phyloP scores from a whole-genome alignment of 2,113 vertebrate genomes.

The Dicaeum eximium region DNA sequence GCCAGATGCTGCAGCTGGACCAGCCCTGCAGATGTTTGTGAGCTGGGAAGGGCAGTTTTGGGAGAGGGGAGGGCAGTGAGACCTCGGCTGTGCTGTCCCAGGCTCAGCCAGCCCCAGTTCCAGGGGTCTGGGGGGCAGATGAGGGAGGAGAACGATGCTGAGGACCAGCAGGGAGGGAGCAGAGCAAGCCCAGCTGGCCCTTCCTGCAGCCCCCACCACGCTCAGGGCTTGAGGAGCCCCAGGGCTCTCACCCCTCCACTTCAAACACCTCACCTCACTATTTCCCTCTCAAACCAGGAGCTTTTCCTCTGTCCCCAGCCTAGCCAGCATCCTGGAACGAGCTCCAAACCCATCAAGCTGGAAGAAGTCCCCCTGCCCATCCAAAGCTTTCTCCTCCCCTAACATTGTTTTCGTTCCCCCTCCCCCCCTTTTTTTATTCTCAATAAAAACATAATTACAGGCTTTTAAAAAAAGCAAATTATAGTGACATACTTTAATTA shows the following conservation, averaged over 20 bases:
- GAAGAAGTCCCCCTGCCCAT: slow-evolving; percentile 25
- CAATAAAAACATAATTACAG: slow-evolving; percentile 79
- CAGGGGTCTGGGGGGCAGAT: too few species aligned
- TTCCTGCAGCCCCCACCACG: fast-evolving
- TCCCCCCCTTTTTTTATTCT: slow-evolving; percentile 1
- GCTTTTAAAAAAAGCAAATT: slow-evolving; percentile 78
- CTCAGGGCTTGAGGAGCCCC: background rate
- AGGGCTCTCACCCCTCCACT: background rate
- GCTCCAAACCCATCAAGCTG: background rate
- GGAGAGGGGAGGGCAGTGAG: background rate
- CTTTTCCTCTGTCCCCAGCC: background rate
- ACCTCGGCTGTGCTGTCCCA: background rate
- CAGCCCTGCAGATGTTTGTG: background rate
- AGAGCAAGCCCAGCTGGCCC: background rate
- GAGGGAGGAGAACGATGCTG: fast-evolving
- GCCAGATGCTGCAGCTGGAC: background rate
- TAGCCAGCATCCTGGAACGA: background rate
- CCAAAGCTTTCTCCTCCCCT: slow-evolving; percentile 18
- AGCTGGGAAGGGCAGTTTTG: background rate
- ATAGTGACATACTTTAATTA: slow-evolving; percentile 83
- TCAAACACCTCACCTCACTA: background rate
- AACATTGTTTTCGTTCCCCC: slow-evolving; percentile 43
- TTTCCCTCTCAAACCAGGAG: background rate
- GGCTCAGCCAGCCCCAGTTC: fast-evolving
- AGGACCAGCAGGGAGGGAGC: background rate